Percentiles rank a stretch among this genome's conserved stretches.
These are phyloP conservation scores for Ochotona curzoniae DNA, from an alignment of 2,113 vertebrate species.

Conservation along the genomic window DNA sequence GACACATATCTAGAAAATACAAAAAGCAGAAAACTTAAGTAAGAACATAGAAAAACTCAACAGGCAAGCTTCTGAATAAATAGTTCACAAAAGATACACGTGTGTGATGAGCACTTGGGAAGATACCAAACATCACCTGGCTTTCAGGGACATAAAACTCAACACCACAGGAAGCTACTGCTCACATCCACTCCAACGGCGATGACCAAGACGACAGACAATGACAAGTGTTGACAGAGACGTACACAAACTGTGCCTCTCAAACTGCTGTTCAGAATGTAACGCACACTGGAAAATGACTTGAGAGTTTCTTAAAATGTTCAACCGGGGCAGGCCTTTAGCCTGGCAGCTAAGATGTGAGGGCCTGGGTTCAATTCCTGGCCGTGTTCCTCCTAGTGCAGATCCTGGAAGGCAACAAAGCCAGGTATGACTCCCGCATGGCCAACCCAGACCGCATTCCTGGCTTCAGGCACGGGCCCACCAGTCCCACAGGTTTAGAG, in stretches of 20 bases:
- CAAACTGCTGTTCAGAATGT: not conserved
- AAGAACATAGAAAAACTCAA: not conserved
- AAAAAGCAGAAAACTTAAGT: constrained; percentile 31
- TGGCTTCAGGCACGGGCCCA: too few relatives aligned
- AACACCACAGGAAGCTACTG: not conserved
- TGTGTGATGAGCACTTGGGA: not conserved
- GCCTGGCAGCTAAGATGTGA: too few relatives aligned
- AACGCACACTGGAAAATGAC: not conserved
- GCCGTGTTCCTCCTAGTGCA: too few relatives aligned
- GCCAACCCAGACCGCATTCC: too few relatives aligned
- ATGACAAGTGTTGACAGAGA: not conserved
- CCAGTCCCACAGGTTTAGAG: too few relatives aligned
- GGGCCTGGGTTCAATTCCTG: too few relatives aligned
- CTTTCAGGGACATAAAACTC: not conserved
- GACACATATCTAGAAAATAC: not conserved
- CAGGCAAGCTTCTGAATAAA: not conserved
- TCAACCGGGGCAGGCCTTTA: not conserved
- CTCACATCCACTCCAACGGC: not conserved
- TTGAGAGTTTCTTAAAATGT: not conserved
- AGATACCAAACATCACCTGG: not conserved
- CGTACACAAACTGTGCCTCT: not conserved
- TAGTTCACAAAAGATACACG: not conserved
- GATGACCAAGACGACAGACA: not conserved
- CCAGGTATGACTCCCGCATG: too few relatives aligned
- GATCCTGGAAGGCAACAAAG: too few relatives aligned